Evolutionary conservation across 2,888 invertebrate species (phyloP), one percentile per base, ranked within the genome.

Genomic region (Melipona bicolor): DNA sequence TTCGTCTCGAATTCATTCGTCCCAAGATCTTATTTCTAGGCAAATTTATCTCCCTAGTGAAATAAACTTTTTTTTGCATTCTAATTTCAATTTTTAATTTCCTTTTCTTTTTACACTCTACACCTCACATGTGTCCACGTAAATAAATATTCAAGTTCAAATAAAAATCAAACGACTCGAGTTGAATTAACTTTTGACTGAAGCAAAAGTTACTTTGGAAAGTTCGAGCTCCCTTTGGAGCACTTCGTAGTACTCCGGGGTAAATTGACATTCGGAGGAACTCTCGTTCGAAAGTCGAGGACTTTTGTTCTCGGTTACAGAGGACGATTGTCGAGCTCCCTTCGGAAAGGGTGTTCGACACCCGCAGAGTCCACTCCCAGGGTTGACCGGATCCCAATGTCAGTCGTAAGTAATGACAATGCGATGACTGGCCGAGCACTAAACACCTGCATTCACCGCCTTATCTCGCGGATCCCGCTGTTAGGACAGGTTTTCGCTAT

Each of bases 401-500:
- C 87, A 85, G 81, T 80, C 81, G 77, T 92, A 93, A 94, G 92
- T 94, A 94, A 94, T 94, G 94, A 94, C 92, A 90, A 88, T 87
- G 86, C 90, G 92, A 93, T 94, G 94, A 94, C 94, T 94, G 90
- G 92, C 80, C 87, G 75, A 75, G 83, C 89, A 89, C 90, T 93
- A 94, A 94, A 94, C 94, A 94, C 94, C 94, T 94, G 94, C 94
- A 90, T 90, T 91, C 91, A 89, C 90, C 90, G 88, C 90, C 92
- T 94, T 94, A 94, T 94, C 93, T 92, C 90, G 91, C 90, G 85
- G 88, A 91, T 91, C 92, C 92, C 88, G 93, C 93, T 93, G 93
- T 91, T 91, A 85, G 88, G 90, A 91, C 91, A 89, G 90, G 85
- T 92, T 91, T 90, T 90, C 84, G 89, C 90, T 90, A 89, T 91